Conservation (phyloP, 2,113 vertebrate species). For the Festucalex cinctus region DNA sequence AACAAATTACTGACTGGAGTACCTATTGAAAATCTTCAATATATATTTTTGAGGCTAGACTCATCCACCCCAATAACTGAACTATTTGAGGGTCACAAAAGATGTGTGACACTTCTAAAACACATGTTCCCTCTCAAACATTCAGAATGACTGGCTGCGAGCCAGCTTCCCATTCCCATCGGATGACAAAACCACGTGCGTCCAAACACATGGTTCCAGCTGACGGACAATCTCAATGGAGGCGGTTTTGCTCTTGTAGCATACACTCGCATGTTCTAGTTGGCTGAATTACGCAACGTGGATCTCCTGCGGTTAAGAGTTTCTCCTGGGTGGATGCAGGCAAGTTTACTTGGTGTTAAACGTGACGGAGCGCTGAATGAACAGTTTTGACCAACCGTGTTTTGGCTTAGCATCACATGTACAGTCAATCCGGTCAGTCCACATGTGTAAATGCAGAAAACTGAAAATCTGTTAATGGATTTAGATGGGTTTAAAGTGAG, state of each 20-base stretch:
- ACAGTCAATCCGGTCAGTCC: too few relatives aligned
- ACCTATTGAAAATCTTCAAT: too few relatives aligned
- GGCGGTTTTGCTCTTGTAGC: constrained; percentile 35
- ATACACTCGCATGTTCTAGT: constrained; percentile 16
- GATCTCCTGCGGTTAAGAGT: neutral
- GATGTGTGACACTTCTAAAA: too few relatives aligned
- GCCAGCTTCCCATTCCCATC: constrained; percentile 26
- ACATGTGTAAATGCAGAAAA: too few relatives aligned
- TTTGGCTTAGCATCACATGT: neutral
- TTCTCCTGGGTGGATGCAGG: neutral
- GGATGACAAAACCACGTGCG: constrained; percentile 29
- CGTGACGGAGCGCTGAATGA: neutral
- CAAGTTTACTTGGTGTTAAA: neutral
- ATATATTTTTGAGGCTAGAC: too few relatives aligned
- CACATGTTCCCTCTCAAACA: constrained; percentile 14
- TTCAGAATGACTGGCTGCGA: constrained; percentile 2
- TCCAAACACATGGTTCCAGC: constrained; percentile 47
- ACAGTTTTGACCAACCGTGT: neutral
- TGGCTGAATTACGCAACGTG: neutral
- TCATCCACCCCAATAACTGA: too few relatives aligned
- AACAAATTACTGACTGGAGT: too few relatives aligned
- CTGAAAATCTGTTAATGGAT: too few relatives aligned
- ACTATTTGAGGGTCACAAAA: too few relatives aligned
- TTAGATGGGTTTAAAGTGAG: neutral
- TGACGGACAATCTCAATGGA: constrained; percentile 43